Percentiles rank a stretch among this genome's conserved stretches.
phyloP scores from a whole-genome alignment of 2,797 vertebrate genomes.

The Delichon dasypus region DNA sequence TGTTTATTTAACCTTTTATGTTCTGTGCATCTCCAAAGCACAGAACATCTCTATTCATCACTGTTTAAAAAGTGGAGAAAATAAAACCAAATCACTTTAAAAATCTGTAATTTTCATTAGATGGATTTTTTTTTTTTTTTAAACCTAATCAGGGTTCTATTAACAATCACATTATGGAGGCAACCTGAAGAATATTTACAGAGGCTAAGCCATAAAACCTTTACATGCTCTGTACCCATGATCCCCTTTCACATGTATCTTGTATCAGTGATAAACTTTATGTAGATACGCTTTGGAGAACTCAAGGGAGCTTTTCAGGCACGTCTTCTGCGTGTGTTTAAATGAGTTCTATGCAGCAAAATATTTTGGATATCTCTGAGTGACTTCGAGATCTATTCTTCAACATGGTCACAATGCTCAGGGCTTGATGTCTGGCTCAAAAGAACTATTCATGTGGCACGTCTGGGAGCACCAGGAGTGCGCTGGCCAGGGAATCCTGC shows the following conservation, averaged over 20 bases:
- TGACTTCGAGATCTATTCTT: not conserved
- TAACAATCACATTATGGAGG: not conserved
- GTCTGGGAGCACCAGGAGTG: not conserved
- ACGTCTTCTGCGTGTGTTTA: not conserved
- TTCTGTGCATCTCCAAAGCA: not conserved
- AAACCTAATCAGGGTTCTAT: not conserved
- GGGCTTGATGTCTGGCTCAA: not conserved
- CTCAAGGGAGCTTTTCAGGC: not conserved
- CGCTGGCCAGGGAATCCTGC: not conserved
- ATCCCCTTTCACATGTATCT: not conserved
- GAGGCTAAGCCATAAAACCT: not conserved
- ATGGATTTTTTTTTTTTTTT: not conserved
- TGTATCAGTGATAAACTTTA: not conserved
- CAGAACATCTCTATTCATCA: not conserved
- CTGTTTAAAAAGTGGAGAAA: not conserved
- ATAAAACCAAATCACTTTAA: not conserved
- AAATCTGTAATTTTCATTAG: not conserved
- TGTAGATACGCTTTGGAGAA: not conserved
- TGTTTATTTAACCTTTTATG: not conserved
- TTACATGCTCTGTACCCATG: not conserved
- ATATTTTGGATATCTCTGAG: not conserved
- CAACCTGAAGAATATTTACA: not conserved
- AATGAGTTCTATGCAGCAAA: not conserved
- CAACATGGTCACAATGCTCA: not conserved
- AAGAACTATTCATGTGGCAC: not conserved